Percentiles rank a stretch among this genome's conserved stretches.
phyloP scores from a whole-genome alignment of 2,888 invertebrate species.

The Bellardia pandia region DNA sequence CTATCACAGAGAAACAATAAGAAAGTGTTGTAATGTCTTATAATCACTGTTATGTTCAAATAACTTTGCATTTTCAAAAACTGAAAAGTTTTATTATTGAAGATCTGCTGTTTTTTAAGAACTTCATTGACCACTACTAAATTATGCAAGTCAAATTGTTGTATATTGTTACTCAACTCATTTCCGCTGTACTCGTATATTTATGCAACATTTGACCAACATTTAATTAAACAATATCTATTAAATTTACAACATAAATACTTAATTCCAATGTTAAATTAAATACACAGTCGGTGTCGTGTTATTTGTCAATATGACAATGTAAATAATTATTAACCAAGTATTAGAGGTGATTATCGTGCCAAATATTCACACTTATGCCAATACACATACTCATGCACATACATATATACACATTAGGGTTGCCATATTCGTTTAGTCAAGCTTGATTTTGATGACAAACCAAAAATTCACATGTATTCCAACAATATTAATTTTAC shows the following conservation, averaged over 20 bases:
- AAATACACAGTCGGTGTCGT: background rate
- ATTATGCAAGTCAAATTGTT: no score
- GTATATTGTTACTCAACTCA: background rate
- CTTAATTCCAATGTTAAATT: background rate
- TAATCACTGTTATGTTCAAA: no score
- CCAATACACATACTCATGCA: background rate
- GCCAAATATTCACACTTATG: slow-evolving; percentile 20
- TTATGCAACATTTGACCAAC: background rate
- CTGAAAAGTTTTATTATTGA: no score
- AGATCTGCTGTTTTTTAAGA: no score
- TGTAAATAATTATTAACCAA: slow-evolving; percentile 43
- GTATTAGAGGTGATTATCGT: slow-evolving; percentile 54
- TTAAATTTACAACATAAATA: background rate
- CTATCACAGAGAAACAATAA: no score
- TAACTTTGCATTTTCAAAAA: no score
- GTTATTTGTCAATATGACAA: background rate
- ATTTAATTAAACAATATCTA: background rate
- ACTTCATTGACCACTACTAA: no score
- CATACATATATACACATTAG: background rate
- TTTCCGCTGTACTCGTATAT: background rate
- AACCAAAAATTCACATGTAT: no score
- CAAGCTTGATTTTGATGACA: no score
- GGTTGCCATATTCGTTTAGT: no score
- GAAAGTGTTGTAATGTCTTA: no score
- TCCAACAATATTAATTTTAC: no score